Conservation (phyloP, 2,888 invertebrate genomes). For the Corythucha ciliata region DNA sequence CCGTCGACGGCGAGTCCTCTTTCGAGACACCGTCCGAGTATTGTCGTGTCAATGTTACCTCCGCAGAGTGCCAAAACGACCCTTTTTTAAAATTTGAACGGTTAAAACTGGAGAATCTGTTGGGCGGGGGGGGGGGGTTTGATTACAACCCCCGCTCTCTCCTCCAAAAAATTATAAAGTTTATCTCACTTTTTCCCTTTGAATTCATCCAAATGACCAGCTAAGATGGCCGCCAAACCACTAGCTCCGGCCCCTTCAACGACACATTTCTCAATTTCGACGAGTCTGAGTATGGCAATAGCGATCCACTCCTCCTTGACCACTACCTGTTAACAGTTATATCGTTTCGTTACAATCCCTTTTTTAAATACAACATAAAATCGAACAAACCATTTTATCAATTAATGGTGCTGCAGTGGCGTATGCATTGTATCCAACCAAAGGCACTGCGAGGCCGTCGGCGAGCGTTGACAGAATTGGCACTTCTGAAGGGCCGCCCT, state of each 20-base stretch:
- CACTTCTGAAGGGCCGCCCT: conserved; percentile 58
- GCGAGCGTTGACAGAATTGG: conserved; percentile 66
- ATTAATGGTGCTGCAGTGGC: conserved; percentile 60
- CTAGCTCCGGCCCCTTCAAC: conserved; percentile 87
- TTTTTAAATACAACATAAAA: too few relatives aligned
- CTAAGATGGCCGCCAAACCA: conserved; percentile 74
- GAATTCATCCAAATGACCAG: conserved; percentile 69
- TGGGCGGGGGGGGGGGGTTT: background rate
- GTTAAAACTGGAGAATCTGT: background rate
- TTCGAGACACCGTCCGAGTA: conserved; percentile 78
- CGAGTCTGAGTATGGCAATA: conserved; percentile 64
- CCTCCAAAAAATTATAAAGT: background rate
- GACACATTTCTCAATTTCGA: conserved; percentile 78
- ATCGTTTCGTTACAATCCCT: too few relatives aligned
- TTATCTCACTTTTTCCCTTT: conserved; percentile 61
- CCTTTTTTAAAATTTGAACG: conserved; percentile 42
- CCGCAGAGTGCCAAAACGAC: conserved; percentile 76
- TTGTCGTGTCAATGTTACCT: conserved; percentile 87
- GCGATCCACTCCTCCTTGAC: conserved; percentile 78
- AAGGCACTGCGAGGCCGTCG: conserved; percentile 80
- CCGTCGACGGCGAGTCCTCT: conserved; percentile 81
- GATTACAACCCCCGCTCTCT: background rate
- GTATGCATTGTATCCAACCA: conserved; percentile 77
- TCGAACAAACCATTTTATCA: conserved; percentile 58
- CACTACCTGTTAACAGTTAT: too few relatives aligned